Conservation (phyloP, 2,113 vertebrate genomes). For the Aix galericulata region DNA sequence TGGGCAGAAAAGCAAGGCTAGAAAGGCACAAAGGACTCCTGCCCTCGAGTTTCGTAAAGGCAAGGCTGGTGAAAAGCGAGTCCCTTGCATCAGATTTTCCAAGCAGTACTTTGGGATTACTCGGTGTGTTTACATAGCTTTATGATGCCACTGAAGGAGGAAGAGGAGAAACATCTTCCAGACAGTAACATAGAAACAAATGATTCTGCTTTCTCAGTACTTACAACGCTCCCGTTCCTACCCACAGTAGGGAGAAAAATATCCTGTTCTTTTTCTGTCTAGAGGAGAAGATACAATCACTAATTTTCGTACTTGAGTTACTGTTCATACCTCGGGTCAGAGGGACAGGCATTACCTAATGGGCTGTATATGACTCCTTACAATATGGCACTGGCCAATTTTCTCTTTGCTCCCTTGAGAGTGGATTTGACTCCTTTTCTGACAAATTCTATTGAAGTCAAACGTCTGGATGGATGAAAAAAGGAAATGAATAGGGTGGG, state of each 20-base stretch:
- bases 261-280: neutral
- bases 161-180: neutral
- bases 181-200: neutral
- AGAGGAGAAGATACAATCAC: neutral
- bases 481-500: constrained; percentile 10
- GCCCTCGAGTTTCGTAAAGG: neutral
- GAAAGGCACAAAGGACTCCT: neutral
- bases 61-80: neutral
- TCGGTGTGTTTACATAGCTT: neutral
- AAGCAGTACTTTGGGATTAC: neutral
- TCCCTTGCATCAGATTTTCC: neutral
- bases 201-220: neutral
- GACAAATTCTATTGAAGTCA: neutral
- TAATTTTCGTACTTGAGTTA: neutral
- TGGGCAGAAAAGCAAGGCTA: neutral
- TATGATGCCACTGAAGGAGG: neutral
- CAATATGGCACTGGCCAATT: constrained; percentile 46
- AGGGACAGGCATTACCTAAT: neutral
- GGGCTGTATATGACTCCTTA: neutral
- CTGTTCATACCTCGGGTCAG: neutral
- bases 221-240: neutral
- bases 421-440: neutral
- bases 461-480: constrained; percentile 39
- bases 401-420: constrained; percentile 20
- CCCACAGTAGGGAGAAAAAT: neutral